Conservation (phyloP, 2,113 vertebrate species). For the Hippocampus zosterae region DNA sequence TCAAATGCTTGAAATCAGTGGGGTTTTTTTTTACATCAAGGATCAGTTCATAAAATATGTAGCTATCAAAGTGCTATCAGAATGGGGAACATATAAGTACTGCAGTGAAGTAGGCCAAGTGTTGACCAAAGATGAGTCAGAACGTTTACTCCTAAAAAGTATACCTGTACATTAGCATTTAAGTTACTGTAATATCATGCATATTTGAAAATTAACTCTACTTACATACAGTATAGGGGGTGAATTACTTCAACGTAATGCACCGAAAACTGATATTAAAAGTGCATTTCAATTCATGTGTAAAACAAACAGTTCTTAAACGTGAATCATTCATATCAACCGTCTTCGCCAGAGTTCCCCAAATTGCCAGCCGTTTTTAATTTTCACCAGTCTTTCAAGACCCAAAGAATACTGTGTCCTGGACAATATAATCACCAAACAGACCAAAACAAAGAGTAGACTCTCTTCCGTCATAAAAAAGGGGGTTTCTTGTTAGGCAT, state of each 20-base stretch:
- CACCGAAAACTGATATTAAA: neutral
- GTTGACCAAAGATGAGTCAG: neutral
- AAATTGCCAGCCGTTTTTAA: too few species aligned
- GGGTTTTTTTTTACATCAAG: neutral
- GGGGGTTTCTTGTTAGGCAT: too few species aligned
- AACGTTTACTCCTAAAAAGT: neutral
- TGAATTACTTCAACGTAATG: neutral
- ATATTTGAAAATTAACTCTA: neutral
- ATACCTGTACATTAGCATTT: too few species aligned
- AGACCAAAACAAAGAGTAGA: too few species aligned
- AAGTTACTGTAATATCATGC: neutral
- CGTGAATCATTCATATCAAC: too few species aligned
- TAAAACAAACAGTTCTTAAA: too few species aligned
- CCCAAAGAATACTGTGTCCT: too few species aligned
- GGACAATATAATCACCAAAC: too few species aligned
- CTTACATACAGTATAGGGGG: neutral
- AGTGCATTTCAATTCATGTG: too few species aligned
- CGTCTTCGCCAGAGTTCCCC: too few species aligned
- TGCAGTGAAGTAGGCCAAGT: neutral
- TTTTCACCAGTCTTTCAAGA: too few species aligned
- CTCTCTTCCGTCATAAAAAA: too few species aligned
- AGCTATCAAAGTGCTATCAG: neutral
- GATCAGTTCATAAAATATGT: neutral
- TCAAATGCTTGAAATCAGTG: neutral
- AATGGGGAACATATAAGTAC: neutral